Evolutionary conservation across 2,888 invertebrate species (phyloP).

Genomic region (Rotaria macrura): DNA sequence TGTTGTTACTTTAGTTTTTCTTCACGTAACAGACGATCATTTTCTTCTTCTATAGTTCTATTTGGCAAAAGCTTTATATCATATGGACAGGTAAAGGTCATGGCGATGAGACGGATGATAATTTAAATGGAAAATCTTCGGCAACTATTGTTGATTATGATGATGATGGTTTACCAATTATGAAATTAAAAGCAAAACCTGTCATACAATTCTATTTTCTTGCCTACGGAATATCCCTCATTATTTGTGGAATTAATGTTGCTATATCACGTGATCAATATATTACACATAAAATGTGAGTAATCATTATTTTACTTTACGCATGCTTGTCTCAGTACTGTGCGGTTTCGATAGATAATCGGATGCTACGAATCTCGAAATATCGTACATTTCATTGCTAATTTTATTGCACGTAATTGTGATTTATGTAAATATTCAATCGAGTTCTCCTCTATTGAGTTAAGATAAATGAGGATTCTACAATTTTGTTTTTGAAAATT

Average conservation of each 20-base stretch:
- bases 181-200: not conserved
- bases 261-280: slow-evolving; percentile 14
- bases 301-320: too few species aligned
- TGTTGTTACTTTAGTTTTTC: not conserved
- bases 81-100: not conserved
- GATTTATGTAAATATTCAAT: too few species aligned
- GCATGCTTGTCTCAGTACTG: too few species aligned
- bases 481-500: too few species aligned
- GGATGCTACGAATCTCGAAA: too few species aligned
- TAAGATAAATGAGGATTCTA: too few species aligned
- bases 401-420: too few species aligned
- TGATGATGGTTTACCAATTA: slow-evolving; percentile 12
- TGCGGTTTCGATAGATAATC: too few species aligned
- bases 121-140: not conserved
- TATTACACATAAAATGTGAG: not conserved
- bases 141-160: not conserved
- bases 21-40: not conserved
- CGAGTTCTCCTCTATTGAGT: too few species aligned
- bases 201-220: not conserved
- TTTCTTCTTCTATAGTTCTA: not conserved
- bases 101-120: not conserved
- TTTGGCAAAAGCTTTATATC: not conserved
- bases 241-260: slow-evolving; percentile 12
- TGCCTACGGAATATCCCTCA: not conserved
- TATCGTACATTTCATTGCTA: too few species aligned